These are phyloP conservation scores for Melitaea cinxia DNA, from an alignment of 1,140 invertebrate species.

Conservation along the genomic window DNA sequence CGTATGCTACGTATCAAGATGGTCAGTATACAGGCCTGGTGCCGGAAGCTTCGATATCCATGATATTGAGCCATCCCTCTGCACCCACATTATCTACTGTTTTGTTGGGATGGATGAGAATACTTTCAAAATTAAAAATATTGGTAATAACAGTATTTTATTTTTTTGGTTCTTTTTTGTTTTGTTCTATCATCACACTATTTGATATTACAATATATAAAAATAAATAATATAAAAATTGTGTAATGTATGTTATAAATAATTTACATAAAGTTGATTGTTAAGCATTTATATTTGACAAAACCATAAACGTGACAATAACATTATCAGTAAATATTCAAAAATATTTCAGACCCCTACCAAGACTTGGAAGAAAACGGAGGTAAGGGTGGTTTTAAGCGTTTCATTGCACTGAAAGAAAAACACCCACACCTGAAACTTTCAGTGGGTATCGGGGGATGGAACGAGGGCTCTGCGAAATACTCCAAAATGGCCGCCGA, in stretches of 20 bases:
- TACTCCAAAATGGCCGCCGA: slow-evolving; percentile 88
- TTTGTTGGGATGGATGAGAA: slow-evolving; percentile 90
- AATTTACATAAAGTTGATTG: too few relatives aligned
- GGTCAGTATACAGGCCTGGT: slow-evolving; percentile 87
- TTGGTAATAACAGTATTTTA: slow-evolving; percentile 74
- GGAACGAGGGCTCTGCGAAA: slow-evolving; percentile 92
- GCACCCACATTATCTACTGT: slow-evolving; percentile 94
- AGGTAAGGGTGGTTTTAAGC: slow-evolving; percentile 87
- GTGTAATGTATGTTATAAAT: too few relatives aligned
- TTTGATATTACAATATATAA: too few relatives aligned
- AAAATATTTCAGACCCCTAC: slow-evolving; percentile 84
- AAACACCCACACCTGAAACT: slow-evolving; percentile 89
- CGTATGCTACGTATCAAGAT: slow-evolving; percentile 90
- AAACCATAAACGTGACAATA: too few relatives aligned
- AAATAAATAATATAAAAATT: too few relatives aligned
- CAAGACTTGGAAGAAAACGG: slow-evolving; percentile 88
- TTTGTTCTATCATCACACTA: too few relatives aligned
- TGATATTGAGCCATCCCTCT: slow-evolving; percentile 89
- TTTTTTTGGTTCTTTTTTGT: neutral
- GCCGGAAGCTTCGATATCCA: slow-evolving; percentile 85
- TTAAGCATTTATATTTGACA: too few relatives aligned
- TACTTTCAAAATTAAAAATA: slow-evolving; percentile 84
- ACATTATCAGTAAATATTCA: too few relatives aligned
- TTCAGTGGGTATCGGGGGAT: slow-evolving; percentile 91
- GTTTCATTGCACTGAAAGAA: slow-evolving; percentile 85